Conservation (phyloP, 2,797 vertebrate genomes). For the Oceanodroma leucorhoa region DNA sequence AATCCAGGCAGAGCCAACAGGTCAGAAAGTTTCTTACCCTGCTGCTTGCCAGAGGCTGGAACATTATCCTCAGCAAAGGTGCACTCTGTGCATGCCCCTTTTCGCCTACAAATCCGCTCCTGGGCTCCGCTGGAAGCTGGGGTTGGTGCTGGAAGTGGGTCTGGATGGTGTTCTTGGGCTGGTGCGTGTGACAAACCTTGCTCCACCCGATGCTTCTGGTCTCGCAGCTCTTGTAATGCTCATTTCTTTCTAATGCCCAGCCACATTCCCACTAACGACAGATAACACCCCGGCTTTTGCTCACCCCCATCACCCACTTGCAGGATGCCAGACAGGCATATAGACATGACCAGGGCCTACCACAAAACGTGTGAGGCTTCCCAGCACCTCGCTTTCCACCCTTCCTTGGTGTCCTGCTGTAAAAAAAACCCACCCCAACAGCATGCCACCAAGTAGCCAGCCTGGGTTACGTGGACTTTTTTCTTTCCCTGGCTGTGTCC, state of each 20-base stretch:
- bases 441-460: not conserved
- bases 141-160: not conserved
- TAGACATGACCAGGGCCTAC: not conserved
- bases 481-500: no score
- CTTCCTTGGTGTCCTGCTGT: not conserved
- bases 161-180: no score
- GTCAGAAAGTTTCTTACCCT: not conserved
- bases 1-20: not conserved
- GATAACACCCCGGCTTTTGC: accelerated
- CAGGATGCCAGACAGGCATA: not conserved
- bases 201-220: not conserved
- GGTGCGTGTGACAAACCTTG: accelerated
- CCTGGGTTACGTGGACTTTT: accelerated
- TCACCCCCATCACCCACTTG: not conserved
- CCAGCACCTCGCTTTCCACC: not conserved
- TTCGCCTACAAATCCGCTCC: accelerated
- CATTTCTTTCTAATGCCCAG: not conserved
- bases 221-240: accelerated
- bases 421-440: not conserved
- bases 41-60: not conserved
- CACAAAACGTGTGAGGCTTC: not conserved
- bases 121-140: not conserved
- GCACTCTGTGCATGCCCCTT: not conserved
- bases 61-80: not conserved
- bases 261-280: not conserved